These are phyloP conservation scores for Axis porcinus DNA, from an alignment of 2,113 vertebrate species.

Conservation along the genomic window DNA sequence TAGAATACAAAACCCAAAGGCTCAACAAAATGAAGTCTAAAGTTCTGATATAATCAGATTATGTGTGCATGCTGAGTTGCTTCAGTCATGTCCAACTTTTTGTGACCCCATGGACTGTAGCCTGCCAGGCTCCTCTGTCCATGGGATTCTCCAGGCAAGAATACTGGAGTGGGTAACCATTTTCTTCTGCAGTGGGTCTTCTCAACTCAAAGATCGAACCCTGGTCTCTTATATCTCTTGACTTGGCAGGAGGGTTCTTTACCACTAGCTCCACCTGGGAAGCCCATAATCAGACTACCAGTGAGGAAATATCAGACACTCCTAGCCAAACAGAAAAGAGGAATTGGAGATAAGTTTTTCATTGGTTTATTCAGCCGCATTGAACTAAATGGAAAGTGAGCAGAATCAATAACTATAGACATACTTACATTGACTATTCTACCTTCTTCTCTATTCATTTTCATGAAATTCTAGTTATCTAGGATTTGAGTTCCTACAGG, in stretches of 20 bases:
- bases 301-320: background rate
- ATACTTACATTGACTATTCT: background rate
- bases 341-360: background rate
- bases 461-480: background rate
- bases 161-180: background rate
- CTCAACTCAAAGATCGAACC: background rate
- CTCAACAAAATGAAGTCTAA: background rate
- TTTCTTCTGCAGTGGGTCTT: background rate
- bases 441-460: background rate
- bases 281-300: background rate
- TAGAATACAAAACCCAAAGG: background rate
- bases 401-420: background rate
- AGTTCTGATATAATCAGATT: background rate
- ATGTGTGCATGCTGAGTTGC: background rate
- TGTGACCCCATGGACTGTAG: background rate
- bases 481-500: background rate
- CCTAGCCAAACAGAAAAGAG: background rate
- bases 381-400: background rate
- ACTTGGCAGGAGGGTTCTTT: background rate
- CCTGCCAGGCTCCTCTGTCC: background rate
- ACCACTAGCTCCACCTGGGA: rapidly evolving
- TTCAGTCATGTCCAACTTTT: background rate
- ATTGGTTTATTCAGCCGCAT: background rate
- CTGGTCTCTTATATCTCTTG: background rate
- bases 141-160: background rate